phyloP scores from a whole-genome alignment of 2,113 vertebrate genomes.

The Myiozetetes cayanensis region DNA sequence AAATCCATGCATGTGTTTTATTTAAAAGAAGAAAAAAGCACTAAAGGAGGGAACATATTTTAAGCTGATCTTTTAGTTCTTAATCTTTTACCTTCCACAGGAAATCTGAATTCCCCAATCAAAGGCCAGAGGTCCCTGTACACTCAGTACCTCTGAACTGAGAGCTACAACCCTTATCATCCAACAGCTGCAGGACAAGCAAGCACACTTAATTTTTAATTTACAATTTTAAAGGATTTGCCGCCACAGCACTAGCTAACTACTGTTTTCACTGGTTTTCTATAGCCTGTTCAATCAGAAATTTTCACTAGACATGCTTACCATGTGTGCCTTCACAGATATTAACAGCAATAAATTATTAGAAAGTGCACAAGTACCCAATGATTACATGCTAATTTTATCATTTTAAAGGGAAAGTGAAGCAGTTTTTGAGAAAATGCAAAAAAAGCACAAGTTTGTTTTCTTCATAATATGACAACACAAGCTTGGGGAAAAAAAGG shows the following conservation, averaged over 20 bases:
- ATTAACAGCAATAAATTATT: not conserved
- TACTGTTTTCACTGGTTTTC: not conserved
- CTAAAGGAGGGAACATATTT: not conserved
- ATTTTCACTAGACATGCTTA: not conserved
- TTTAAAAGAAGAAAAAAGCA: not conserved
- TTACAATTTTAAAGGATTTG: not conserved
- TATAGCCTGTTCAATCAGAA: not conserved
- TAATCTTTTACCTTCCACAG: not conserved
- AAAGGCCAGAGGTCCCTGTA: not conserved
- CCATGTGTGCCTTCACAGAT: not conserved
- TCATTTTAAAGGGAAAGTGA: not conserved
- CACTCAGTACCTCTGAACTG: not conserved
- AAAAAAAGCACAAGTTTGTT: not conserved
- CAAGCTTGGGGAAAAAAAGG: not conserved
- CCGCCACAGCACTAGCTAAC: not conserved
- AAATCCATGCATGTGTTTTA: not conserved
- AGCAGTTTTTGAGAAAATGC: not conserved
- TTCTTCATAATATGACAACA: not conserved
- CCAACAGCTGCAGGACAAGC: not conserved
- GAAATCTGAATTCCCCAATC: conserved; percentile 9
- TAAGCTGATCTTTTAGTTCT: not conserved
- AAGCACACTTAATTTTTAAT: not conserved
- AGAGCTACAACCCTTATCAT: not conserved
- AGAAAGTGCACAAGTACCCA: not conserved
- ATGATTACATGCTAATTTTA: not conserved